Evolutionary conservation across 2,113 vertebrate species (phyloP).

Genomic region (Montifringilla adamsi): DNA sequence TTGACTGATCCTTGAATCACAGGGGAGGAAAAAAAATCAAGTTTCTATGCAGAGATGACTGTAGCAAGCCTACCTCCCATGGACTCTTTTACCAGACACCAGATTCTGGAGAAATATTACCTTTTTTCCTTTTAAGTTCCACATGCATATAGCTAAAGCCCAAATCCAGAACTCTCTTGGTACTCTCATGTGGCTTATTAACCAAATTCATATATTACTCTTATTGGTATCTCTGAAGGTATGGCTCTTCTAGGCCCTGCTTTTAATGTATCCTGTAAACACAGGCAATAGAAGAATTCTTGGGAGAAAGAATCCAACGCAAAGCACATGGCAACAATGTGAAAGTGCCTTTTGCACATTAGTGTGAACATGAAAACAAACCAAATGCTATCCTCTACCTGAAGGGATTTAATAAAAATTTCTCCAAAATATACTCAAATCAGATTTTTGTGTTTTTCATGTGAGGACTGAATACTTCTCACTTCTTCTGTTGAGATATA

Average conservation of each 20-base stretch:
- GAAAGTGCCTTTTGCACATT: neutral
- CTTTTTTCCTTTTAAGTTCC: neutral
- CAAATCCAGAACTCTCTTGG: neutral
- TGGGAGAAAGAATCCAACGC: neutral
- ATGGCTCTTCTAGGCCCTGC: neutral
- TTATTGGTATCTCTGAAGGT: neutral
- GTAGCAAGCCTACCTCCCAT: neutral
- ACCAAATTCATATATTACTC: neutral
- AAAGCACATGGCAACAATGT: neutral
- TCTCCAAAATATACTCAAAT: neutral
- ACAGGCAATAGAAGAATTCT: neutral
- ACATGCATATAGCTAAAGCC: neutral
- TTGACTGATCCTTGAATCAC: neutral
- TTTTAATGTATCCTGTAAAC: neutral
- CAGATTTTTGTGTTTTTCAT: neutral
- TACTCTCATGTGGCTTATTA: neutral
- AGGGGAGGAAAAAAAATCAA: neutral
- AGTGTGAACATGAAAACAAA: neutral
- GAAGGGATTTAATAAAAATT: neutral
- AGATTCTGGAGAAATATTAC: neutral
- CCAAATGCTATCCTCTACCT: neutral
- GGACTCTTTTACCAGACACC: neutral
- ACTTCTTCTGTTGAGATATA: neutral
- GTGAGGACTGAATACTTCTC: neutral
- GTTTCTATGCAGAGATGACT: neutral